phyloP scores from a whole-genome alignment of 2,113 vertebrate genomes.

The Antennarius striatus region DNA sequence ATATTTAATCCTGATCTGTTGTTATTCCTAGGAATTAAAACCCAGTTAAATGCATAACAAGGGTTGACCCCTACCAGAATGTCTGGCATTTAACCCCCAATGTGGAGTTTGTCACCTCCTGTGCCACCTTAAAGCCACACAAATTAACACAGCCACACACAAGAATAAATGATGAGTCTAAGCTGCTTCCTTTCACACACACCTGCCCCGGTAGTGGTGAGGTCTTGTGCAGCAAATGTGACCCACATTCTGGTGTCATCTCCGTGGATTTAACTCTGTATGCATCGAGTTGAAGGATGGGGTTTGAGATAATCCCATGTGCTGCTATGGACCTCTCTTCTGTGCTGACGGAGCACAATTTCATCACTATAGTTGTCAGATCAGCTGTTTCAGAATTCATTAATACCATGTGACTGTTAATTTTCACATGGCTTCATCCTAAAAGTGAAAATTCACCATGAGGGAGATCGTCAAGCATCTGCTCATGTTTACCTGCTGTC shows the following conservation, averaged over 20 bases:
- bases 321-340: constrained; percentile 42
- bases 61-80: constrained; percentile 13
- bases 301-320: constrained; percentile 40
- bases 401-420: constrained; percentile 27
- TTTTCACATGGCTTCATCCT: constrained; percentile 24
- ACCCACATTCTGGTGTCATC: constrained; percentile 59
- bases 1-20: constrained; percentile 24
- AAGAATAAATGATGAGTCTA: constrained; percentile 33
- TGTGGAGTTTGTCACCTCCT: constrained; percentile 37
- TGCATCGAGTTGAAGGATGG: constrained; percentile 8
- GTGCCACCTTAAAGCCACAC: constrained; percentile 15
- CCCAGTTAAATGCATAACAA: constrained; percentile 6
- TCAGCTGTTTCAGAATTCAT: constrained; percentile 41
- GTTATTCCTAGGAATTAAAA: constrained; percentile 14
- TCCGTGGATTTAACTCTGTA: constrained; percentile 42
- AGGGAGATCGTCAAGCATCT: constrained; percentile 13
- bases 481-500: constrained; percentile 34
- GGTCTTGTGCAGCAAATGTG: constrained; percentile 33
- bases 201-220: constrained; percentile 43
- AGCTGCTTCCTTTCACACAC: constrained; percentile 32
- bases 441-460: constrained; percentile 34
- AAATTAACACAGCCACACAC: constrained; percentile 10
- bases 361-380: constrained; percentile 20
- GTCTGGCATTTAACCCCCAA: constrained; percentile 40
- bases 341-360: constrained; percentile 18